Evolutionary conservation across 2,888 invertebrate species (phyloP), one percentile per base, ranked within the genome.

Genomic region (Drosophila mercatorum): DNA sequence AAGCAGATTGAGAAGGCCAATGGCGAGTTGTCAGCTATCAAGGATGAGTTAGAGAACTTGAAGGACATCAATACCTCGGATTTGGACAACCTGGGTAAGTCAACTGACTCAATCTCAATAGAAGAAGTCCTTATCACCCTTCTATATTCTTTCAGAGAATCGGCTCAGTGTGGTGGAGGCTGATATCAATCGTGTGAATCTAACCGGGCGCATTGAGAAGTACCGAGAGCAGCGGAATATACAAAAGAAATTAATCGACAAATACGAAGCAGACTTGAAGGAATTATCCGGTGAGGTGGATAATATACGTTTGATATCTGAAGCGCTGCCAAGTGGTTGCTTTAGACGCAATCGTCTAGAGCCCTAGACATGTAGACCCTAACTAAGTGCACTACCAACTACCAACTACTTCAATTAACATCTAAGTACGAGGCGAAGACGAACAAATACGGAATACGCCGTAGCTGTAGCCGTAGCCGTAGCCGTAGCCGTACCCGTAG

Each of bases 261-360:
- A 95, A 82, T 97, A 97, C 87, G 95, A 96, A 90, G 95, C 95
- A 14, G 97, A 97, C 89, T 94, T 97, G 53, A 94, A 93, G 51
- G 93, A 95, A 67, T 94, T 98, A 12, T 93, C 94, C 75, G 93
- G 93, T 2, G 97, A 98, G 92, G 98, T 98, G 4, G 94, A 95
- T 8, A 98, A 97, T 91, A 95, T 98, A 58, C 95, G 96, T 85
- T 95, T 95, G 59, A 98, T 98, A 81, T 94, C 96, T 2, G 95
- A 95, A 61, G 95, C 97, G 65, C 94, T 98, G 71, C 98, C 98
- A 0, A 97, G 97, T 0, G 94, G 94, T 0, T 98, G 98, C 92
- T 97, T 95, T 93, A 97, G 96, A 91, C 94, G 95, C 80, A 94
- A 96, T 60, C 95, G 95, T 73, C 94, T 97, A 44, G 97, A 98